Evolutionary conservation across 2,888 invertebrate genomes (phyloP).

Genomic region (Ennomos erosarius): DNA sequence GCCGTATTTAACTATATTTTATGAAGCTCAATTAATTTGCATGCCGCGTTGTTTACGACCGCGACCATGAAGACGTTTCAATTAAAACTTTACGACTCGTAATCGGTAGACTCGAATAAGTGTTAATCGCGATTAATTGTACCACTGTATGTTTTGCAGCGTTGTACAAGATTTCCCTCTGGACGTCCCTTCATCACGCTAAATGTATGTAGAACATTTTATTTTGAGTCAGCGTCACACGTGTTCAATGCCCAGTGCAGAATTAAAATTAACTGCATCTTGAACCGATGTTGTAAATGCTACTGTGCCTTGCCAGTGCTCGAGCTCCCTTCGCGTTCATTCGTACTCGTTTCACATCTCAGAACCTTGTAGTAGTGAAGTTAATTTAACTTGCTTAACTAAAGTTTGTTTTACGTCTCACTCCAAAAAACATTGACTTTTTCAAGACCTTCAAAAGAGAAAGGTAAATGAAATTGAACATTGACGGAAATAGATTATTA

Average conservation of each 20-base stretch:
- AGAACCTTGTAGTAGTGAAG: slow-evolving; percentile 8
- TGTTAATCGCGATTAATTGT: slow-evolving; percentile 64
- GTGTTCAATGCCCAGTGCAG: slow-evolving; percentile 17
- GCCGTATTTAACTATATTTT: slow-evolving; percentile 48
- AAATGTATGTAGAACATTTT: slow-evolving; percentile 37
- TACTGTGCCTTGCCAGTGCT: slow-evolving; percentile 10
- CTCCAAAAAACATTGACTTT: slow-evolving; percentile 25
- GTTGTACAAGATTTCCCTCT: slow-evolving; percentile 28
- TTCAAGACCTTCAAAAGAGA: slow-evolving; percentile 37
- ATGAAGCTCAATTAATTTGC: slow-evolving; percentile 64
- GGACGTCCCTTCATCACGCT: slow-evolving; percentile 22
- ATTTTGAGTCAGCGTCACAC: slow-evolving; percentile 36
- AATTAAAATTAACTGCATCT: slow-evolving; percentile 31
- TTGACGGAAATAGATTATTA: slow-evolving; percentile 7
- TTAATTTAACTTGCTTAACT: slow-evolving; percentile 10
- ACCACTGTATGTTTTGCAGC: slow-evolving; percentile 33
- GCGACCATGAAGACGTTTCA: slow-evolving; percentile 54
- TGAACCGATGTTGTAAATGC: slow-evolving; percentile 12
- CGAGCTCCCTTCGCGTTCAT: slow-evolving; percentile 1
- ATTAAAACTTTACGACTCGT: slow-evolving; percentile 60
- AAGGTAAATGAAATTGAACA: slow-evolving; percentile 33
- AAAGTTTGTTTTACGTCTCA: slow-evolving; percentile 24
- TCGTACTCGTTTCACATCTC: slow-evolving; percentile 1
- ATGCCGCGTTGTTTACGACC: slow-evolving; percentile 48
- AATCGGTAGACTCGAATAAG: slow-evolving; percentile 53